phyloP scores from a whole-genome alignment of 2,888 invertebrate genomes.

The Cantharis flavilabris region DNA sequence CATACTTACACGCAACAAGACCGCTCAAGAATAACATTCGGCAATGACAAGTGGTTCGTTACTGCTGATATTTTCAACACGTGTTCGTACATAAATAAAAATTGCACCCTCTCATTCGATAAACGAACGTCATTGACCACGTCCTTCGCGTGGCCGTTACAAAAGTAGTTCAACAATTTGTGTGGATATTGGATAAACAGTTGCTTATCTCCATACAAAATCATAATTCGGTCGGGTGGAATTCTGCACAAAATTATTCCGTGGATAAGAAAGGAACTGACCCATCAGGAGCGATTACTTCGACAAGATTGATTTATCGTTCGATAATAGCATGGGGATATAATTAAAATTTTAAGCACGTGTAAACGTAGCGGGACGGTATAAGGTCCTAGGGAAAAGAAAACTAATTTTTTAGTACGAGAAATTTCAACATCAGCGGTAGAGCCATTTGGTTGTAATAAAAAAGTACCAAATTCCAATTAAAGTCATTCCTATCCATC shows the following conservation, averaged over 20 bases:
- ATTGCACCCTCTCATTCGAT: conserved; percentile 2
- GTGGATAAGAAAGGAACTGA: background rate
- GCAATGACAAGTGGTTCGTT: conserved; percentile 17
- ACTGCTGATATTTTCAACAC: conserved; percentile 20
- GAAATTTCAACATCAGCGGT: conserved; percentile 14
- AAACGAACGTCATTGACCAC: conserved; percentile 6
- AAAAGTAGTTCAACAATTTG: conserved; percentile 18
- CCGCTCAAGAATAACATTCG: conserved; percentile 13
- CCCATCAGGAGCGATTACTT: background rate
- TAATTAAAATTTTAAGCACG: conserved; percentile 24
- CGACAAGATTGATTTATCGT: background rate
- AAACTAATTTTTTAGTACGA: conserved; percentile 12
- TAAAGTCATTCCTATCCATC: conserved; percentile 34
- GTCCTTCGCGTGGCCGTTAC: conserved; percentile 7
- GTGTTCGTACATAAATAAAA: conserved; percentile 5
- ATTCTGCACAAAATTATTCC: background rate
- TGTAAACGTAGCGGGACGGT: conserved; percentile 8
- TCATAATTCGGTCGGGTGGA: background rate
- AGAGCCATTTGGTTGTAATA: conserved; percentile 18
- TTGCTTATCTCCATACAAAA: conserved; percentile 13
- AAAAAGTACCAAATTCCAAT: conserved; percentile 32
- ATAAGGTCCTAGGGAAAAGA: conserved; percentile 8
- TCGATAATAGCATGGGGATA: background rate
- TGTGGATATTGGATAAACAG: conserved; percentile 8
- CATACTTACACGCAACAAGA: conserved; percentile 26